Base-by-base conservation (phyloP, 2,888 invertebrate species). In the Cheilosia vulpina region DNA sequence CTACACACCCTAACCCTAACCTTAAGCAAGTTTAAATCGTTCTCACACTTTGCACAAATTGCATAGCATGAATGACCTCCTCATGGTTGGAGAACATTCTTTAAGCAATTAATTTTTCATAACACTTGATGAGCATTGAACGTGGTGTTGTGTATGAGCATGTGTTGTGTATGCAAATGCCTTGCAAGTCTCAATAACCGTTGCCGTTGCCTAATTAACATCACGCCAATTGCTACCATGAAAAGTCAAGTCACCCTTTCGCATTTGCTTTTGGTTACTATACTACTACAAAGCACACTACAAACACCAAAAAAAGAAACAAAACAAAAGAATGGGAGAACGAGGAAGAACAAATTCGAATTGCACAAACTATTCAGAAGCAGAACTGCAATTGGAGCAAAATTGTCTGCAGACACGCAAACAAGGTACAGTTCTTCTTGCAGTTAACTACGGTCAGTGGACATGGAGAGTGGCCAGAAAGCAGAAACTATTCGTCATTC, bases 161-260 rank as follows among this genome's bases (percentile, higher is more conserved):
- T 19, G 19, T 13, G 41, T 68, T 77, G 69, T 69, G 19, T 9
- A 47, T 47, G 47, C 47, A 47, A 47, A 82, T 71, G 58, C 34
- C 38, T 43, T 80, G 41, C 63, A 43, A 43, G 24, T 13, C 52
- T 57, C 71, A 60, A 15, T 27, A 72, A 72, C 66, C 72, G 72
- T 62, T 78, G 72, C 82, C 72, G 72, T 62, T 78, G 72, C 60
- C 77, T 77, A 68, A 68, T 80, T 72, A 83, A 47, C 68, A 83
- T 65, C 78, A 66, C 78, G 66, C 66, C 77, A 82, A 77, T 69
- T 69, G 52, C 65, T 38, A 57, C 34, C 19, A 57, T 38, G 24
- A 58, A 38, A 79, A 55, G 79, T 58, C 76, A 79, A 55, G 79
- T 58, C 76, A 71, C 78, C 78, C 82, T 38, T 72, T 69, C 52